These are phyloP conservation scores for Epinephelus lanceolatus DNA, from an alignment of 2,113 vertebrate species.

Conservation along the genomic window DNA sequence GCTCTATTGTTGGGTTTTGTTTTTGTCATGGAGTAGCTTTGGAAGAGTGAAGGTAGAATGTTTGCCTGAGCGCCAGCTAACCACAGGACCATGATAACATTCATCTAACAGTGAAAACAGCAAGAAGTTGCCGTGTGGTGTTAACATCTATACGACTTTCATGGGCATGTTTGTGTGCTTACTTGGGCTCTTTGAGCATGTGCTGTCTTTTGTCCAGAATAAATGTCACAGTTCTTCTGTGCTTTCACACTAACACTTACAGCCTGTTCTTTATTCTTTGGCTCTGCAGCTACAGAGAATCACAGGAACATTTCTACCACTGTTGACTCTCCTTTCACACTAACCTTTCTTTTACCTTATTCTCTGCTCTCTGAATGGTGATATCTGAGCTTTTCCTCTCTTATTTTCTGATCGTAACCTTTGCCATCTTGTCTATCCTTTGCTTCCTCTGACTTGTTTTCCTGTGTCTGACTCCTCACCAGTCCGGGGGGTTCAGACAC, in stretches of 20 bases:
- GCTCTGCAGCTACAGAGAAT: slow-evolving; percentile 6
- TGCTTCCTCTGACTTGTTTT: slow-evolving; percentile 42
- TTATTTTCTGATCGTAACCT: neutral
- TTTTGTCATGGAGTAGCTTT: neutral
- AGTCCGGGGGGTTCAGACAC: slow-evolving; percentile 93
- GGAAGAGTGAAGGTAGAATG: neutral
- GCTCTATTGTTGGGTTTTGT: neutral
- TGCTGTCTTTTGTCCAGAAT: slow-evolving; percentile 34
- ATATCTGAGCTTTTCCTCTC: neutral
- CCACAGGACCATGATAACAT: neutral
- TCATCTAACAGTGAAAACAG: slow-evolving; percentile 24
- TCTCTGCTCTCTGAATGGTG: slow-evolving; percentile 26
- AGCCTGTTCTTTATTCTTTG: slow-evolving; percentile 25
- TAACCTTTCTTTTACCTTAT: slow-evolving; percentile 19
- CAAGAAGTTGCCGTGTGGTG: neutral
- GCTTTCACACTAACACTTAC: slow-evolving; percentile 54
- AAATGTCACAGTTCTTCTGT: slow-evolving; percentile 31
- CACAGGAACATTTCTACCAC: slow-evolving; percentile 7
- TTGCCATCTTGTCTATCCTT: neutral
- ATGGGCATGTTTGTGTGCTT: slow-evolving; percentile 42
- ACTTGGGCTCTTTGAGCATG: slow-evolving; percentile 64
- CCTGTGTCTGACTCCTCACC: slow-evolving; percentile 54
- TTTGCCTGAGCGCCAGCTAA: neutral
- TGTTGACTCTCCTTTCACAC: neutral
- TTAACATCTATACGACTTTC: neutral